Base-by-base conservation (phyloP, 2,113 vertebrate genomes). In the Thomomys bottae region DNA sequence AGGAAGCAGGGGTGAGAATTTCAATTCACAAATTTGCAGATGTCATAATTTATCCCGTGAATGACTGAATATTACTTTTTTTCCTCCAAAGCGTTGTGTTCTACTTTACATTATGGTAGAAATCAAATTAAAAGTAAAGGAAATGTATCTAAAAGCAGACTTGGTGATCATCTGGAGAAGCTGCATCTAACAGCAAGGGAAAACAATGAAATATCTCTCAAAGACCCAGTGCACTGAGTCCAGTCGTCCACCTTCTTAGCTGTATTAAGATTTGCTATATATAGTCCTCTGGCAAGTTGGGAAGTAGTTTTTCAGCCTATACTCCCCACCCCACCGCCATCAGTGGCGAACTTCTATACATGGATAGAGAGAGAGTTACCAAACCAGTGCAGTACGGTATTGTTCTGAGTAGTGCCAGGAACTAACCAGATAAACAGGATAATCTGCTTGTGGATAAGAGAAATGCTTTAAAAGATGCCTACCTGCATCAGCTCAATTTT, bases 401-500 rank as follows among this genome's bases (percentile, higher is more conserved):
- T 24, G 59, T 61, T 64, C 34, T 30, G 78, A 82, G 68, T 7
- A 64, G 34, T 17, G 45, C 70, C 59, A 0, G 61, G 81, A 92
- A 76, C 49, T 36, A 75, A 11, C 32, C 42, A 83, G 54, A 57
- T 66, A 34, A 91, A 72, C 7, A 42, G 72, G n/a, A 57, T 23
- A 15, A 61, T 64, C 26, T 84, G n/a, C 68, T 54, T 63, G n/a
- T 20, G 64, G 59, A 73, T 70, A 0, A 68, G 32, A 30, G 89
- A 91, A 75, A 93, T 81, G 71, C 90, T 83, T 84, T 70, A 84
- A 90, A 67, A 64, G 38, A 38, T 38, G 18, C 30, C 57, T 87
- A n/a, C 89, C 84, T 81, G 36, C 68, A 75, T 80, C 64, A 71
- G 90, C 90, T 90, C 67, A 77, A 32, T 93, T 93, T 89, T 83